Evolutionary conservation across 2,113 vertebrate species (phyloP), one percentile per base, ranked within the genome.

Genomic region (Caranx melampygus): DNA sequence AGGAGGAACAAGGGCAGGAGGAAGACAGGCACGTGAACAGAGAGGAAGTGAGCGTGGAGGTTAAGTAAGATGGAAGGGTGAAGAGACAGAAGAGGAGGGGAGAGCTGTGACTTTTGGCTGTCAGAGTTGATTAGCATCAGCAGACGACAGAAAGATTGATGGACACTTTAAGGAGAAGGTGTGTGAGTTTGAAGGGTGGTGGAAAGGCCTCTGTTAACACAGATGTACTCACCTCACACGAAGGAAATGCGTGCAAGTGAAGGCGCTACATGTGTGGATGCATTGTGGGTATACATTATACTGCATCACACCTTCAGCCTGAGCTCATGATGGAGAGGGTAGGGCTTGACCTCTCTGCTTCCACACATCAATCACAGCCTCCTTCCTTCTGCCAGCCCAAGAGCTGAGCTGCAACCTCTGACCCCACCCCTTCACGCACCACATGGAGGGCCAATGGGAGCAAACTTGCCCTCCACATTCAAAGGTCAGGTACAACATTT

Each of bases 361-460:
- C 75, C 72, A 78, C 75, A 82, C 85, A 91, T 93, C 89, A 84
- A 89, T 91, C 91, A 91, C 85, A 68, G 62, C 59, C 83, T 88
- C 66, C 21, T 92, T 90, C 70, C 64, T 26, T 63, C 52, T 45
- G 79, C 63, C 69, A 55, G 47, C 67, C 63, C 5, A 74, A 72
- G 81, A 81, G 81, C 78, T 82, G 71, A 67, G 61, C 71, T 47
- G 42, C 31, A 54, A 91, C 92, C 87, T 85, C 55, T 80, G 87
- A 86, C 87, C 88, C 45, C 68, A 16, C 3, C 83, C 65, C 77
- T 72, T 91, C 72, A 75, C 59, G 83, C 81, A 82, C 58, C 84
- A 67, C 82, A 79, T 63, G 47, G 60, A 75, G 87, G 83, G 76
- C 72, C 82, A 63, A 79, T 8, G 12, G 83, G 69, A 86, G 86